These are phyloP conservation scores for Amphipyra berbera DNA, from an alignment of 2,888 invertebrate species.

Conservation along the genomic window DNA sequence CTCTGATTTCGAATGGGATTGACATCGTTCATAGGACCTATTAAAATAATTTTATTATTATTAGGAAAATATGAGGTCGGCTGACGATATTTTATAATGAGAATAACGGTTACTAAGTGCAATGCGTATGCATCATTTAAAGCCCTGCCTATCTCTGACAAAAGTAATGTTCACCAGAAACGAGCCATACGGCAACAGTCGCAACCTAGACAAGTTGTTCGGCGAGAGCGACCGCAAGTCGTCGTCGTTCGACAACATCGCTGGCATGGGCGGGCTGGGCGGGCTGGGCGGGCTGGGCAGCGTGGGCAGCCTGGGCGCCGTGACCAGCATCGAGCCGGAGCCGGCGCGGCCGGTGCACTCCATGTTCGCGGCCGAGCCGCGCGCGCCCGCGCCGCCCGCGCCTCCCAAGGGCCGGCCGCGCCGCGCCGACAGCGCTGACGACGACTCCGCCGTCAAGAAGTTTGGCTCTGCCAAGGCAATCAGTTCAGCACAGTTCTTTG, in stretches of 20 bases:
- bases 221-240: slow-evolving; percentile 54
- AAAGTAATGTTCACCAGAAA: slow-evolving; percentile 63
- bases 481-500: slow-evolving; percentile 99
- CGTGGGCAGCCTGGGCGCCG: slow-evolving; percentile 18
- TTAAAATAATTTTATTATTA: too few species aligned
- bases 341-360: slow-evolving; percentile 74
- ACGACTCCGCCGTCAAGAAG: slow-evolving; percentile 97
- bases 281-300: slow-evolving; percentile 13
- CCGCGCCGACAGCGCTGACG: slow-evolving; percentile 70
- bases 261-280: slow-evolving; percentile 46
- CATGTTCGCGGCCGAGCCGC: slow-evolving; percentile 73
- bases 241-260: slow-evolving; percentile 32
- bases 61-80: too few species aligned
- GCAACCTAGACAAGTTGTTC: slow-evolving; percentile 65
- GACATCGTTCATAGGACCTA: too few species aligned
- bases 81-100: too few species aligned
- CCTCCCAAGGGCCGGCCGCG: slow-evolving; percentile 46
- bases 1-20: too few species aligned
- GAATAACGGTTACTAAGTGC: too few species aligned
- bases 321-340: slow-evolving; percentile 78
- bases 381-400: slow-evolving; percentile 56
- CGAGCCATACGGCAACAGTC: slow-evolving; percentile 78
- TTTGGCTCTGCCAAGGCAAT: slow-evolving; percentile 99
- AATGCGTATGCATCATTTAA: too few species aligned
- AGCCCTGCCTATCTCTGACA: not conserved